Conservation (phyloP, 2,888 invertebrate species). For the Drosophila trichaetosa region DNA sequence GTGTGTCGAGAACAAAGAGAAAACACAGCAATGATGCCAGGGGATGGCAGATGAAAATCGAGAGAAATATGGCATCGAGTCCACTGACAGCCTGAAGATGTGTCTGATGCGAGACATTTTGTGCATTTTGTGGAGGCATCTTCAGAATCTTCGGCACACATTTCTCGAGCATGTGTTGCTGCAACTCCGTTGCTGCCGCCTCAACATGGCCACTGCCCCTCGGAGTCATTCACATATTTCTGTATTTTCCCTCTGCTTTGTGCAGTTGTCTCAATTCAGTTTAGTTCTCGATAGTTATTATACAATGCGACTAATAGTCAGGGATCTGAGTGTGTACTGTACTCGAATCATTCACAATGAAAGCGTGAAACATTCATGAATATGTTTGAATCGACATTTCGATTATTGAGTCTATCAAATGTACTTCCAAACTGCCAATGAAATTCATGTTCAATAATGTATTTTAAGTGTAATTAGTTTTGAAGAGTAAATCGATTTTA, state of each 20-base stretch:
- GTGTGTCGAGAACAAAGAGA: slow-evolving; percentile 61
- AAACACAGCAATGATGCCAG: slow-evolving; percentile 19
- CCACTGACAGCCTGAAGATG: slow-evolving; percentile 46
- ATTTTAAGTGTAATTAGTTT: no score
- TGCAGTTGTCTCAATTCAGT: slow-evolving; percentile 1
- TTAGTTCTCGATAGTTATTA: slow-evolving; percentile 11
- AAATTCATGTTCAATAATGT: no score
- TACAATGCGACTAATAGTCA: slow-evolving; percentile 18
- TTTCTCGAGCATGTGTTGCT: slow-evolving; percentile 41
- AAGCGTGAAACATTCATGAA: not conserved
- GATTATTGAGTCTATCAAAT: no score
- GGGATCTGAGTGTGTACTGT: slow-evolving; percentile 7
- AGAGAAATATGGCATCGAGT: slow-evolving; percentile 35
- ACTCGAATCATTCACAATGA: not conserved
- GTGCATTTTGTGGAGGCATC: slow-evolving; percentile 34
- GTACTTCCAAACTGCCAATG: no score
- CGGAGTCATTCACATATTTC: slow-evolving; percentile 5
- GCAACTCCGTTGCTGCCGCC: slow-evolving; percentile 4
- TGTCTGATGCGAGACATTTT: slow-evolving; percentile 66
- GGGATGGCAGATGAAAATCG: slow-evolving; percentile 14
- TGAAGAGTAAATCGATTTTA: no score
- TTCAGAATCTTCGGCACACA: slow-evolving; percentile 22
- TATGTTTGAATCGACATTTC: not conserved
- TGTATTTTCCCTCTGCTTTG: not conserved
- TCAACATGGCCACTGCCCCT: slow-evolving; percentile 56